Base-by-base conservation (phyloP, 2,113 vertebrate genomes). In the Rhea americana region DNA sequence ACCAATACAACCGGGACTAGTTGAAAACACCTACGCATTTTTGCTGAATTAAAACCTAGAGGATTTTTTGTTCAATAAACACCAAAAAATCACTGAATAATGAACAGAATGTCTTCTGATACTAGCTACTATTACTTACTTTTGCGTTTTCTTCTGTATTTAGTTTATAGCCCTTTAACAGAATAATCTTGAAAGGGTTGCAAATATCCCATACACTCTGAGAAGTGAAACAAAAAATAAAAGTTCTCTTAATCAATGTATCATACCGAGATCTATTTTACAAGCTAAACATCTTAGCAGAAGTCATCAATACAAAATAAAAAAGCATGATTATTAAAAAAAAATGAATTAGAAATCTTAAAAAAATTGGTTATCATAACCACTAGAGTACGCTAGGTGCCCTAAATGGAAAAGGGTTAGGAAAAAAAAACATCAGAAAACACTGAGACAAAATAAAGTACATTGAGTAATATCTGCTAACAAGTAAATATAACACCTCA, bases 71-170 rank as follows among this genome's bases (percentile, higher is more conserved):
- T 67, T 87, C 45, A 21, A 2, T 80, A 39, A 75, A 61, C 32
- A 85, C 2, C 9, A 39, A 78, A 16, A 16, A 81, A 56, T 9
- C 8, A 45, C 66, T 86, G 55, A 77, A 61, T 26, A 0, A 89
- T 12, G 3, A 89, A 56, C 11, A 94, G 13, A 51, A 75, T 5
- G 0, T 47, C 39, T 88, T 84, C 39, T 67, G 53, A 80, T 58
- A 35, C 18, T 59, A 76, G 25, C 16, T 19, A 76, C 2, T 26
- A 26, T 85, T 96, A 96, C 97, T 98, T 97, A 99, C 99, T 98
- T 99, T 99, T 90, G 99, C 98, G 45, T 97, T 98, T 96, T 99
- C 99, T 96, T 99, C 99, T 41, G 99, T 99, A 39, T 99, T 99
- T 96, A 99, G 97, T 93, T 99, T 99, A 97, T 97, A 99, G 90